Evolutionary conservation across 2,888 invertebrate species (phyloP).

Genomic region (Amiota mariae): DNA sequence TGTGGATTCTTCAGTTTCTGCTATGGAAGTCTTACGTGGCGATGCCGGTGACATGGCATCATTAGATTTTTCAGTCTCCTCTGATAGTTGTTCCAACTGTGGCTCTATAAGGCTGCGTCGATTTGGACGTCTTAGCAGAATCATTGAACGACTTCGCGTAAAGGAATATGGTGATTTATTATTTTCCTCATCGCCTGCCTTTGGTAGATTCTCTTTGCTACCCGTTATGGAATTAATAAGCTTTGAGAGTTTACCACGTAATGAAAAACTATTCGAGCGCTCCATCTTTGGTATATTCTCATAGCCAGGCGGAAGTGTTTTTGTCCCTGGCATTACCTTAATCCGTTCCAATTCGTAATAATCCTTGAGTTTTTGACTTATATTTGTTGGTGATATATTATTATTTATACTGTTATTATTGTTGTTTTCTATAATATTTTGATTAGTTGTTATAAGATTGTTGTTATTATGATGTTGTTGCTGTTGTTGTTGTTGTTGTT

Average conservation of each 20-base stretch:
- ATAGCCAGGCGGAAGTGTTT: conserved; percentile 38
- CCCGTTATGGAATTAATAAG: conserved; percentile 70
- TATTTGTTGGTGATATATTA: conserved; percentile 41
- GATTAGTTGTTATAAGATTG: conserved; percentile 56
- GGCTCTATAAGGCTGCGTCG: conserved; percentile 71
- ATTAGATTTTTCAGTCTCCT: conserved; percentile 67
- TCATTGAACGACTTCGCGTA: conserved; percentile 72
- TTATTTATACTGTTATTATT: conserved; percentile 33
- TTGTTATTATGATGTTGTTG: conserved; percentile 68
- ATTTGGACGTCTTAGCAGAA: conserved; percentile 69
- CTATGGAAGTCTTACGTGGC: conserved; percentile 62
- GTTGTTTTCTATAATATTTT: conserved; percentile 39
- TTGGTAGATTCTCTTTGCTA: conserved; percentile 72
- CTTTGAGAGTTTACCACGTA: conserved; percentile 70
- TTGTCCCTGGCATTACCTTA: conserved; percentile 32
- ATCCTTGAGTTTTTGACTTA: conserved; percentile 57
- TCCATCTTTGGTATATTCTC: conserved; percentile 68
- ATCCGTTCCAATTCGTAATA: conserved; percentile 54
- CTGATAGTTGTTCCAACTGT: conserved; percentile 71
- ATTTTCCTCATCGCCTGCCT: conserved; percentile 46
- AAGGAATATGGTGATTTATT: conserved; percentile 66
- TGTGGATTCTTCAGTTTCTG: conserved; percentile 33
- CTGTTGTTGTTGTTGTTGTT: conserved; percentile 76
- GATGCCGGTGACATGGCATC: conserved; percentile 66
- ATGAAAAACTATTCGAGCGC: conserved; percentile 71